phyloP scores from a whole-genome alignment of 30 jellyfish, hydroid and myxozoan species.

The Mastigias papua region DNA sequence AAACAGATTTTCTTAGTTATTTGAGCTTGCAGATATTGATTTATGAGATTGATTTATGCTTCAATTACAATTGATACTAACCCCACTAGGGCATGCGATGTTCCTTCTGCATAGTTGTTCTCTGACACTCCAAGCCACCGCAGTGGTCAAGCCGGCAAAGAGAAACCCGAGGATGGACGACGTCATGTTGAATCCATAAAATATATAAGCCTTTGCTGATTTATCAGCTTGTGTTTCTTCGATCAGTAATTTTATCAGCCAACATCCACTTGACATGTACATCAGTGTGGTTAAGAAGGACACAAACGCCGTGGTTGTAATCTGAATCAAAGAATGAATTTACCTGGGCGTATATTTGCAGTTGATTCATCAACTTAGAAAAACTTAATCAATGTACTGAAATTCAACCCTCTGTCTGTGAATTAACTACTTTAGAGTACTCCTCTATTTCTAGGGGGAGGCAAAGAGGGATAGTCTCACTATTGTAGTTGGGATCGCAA shows the following conservation, averaged over 20 bases:
- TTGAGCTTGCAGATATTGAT: neutral
- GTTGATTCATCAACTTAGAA: no score
- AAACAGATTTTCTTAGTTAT: neutral
- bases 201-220: slow-evolving; percentile 35
- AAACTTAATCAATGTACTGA: no score
- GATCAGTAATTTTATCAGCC: slow-evolving; percentile 65
- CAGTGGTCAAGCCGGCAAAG: slow-evolving; percentile 67
- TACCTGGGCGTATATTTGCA: no score
- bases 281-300: slow-evolving; percentile 47
- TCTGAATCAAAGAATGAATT: slow-evolving; percentile 1
- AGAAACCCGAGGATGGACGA: slow-evolving; percentile 58
- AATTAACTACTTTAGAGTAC: no score
- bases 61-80: neutral
- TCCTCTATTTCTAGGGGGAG: no score
- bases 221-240: slow-evolving; percentile 39
- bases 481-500: no score
- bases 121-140: slow-evolving; percentile 72
- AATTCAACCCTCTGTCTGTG: no score
- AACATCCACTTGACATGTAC: slow-evolving; percentile 77
- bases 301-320: slow-evolving; percentile 65
- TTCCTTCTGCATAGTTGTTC: slow-evolving; percentile 51
- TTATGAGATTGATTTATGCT: neutral
- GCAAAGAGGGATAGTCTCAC: no score
- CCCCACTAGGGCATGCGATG: slow-evolving; percentile 10
- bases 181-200: slow-evolving; percentile 71